Evolutionary conservation across 2,888 invertebrate genomes (phyloP).

Genomic region (Rhagonycha lutea): DNA sequence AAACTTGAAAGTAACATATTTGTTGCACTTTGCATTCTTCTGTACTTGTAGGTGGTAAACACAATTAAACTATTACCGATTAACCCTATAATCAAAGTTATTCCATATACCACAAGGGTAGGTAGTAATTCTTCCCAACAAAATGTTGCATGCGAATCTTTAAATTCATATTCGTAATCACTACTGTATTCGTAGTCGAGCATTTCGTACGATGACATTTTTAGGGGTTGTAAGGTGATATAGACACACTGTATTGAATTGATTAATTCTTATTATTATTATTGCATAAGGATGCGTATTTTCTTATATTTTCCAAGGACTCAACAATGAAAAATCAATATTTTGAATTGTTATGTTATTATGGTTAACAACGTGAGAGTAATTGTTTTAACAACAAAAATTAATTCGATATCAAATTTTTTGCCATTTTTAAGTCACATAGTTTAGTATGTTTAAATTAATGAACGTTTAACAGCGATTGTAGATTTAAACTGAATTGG

Average conservation of each 20-base stretch:
- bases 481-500: constrained; percentile 39
- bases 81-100: constrained; percentile 65
- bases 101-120: constrained; percentile 61
- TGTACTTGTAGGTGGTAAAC: constrained; percentile 60
- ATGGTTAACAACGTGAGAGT: not conserved
- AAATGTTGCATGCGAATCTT: constrained; percentile 56
- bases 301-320: constrained; percentile 23
- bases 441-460: not conserved
- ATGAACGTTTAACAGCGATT: constrained; percentile 21
- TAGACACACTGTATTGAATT: constrained; percentile 21
- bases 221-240: not conserved
- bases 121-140: constrained; percentile 63
- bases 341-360: constrained; percentile 3
- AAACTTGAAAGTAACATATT: constrained; percentile 72
- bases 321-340: constrained; percentile 24
- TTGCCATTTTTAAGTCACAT: constrained; percentile 2
- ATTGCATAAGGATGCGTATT: constrained; percentile 18
- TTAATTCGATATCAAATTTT: not conserved
- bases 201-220: constrained; percentile 23
- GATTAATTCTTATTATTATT: constrained; percentile 20
- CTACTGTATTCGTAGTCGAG: constrained; percentile 22
- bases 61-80: constrained; percentile 63
- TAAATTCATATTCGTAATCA: constrained; percentile 57
- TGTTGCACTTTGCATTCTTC: constrained; percentile 64
- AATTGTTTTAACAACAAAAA: constrained; percentile 3